Evolutionary conservation across 2,797 vertebrate genomes (phyloP).

Genomic region (Myotis daubentonii): DNA sequence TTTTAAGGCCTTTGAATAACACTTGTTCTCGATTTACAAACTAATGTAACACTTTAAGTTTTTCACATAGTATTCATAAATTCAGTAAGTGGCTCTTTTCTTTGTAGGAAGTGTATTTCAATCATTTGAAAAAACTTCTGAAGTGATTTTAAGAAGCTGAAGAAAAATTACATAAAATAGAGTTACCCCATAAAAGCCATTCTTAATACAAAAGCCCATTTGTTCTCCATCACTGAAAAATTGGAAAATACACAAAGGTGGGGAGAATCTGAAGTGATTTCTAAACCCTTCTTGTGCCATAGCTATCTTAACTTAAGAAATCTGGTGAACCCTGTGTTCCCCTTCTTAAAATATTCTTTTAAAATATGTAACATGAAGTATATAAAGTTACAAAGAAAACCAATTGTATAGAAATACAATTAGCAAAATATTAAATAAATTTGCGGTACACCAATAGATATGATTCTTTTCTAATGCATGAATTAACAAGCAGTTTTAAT

Average conservation of each 20-base stretch:
- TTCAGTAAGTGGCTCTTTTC: constrained; percentile 36
- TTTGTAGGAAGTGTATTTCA: constrained; percentile 15
- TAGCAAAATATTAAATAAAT: not conserved
- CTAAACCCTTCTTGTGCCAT: not conserved
- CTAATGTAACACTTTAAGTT: not conserved
- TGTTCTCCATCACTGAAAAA: not conserved
- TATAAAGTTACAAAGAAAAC: not conserved
- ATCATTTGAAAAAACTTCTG: constrained; percentile 32
- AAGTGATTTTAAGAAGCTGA: constrained; percentile 12
- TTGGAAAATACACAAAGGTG: not conserved
- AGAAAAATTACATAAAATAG: constrained; percentile 33
- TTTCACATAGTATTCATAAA: constrained; percentile 41
- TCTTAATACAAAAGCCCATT: constrained; percentile 1
- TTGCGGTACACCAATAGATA: not conserved
- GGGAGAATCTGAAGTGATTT: not conserved
- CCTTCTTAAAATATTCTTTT: not conserved
- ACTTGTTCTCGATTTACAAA: constrained; percentile 45
- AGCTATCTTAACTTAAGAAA: not conserved
- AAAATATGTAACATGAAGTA: not conserved
- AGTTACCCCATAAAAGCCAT: not conserved
- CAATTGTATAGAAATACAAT: not conserved
- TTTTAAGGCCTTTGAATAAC: constrained; percentile 27
- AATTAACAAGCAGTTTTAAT: not conserved
- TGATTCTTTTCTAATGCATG: not conserved
- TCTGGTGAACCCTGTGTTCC: not conserved